Evolutionary conservation across 2,888 invertebrate genomes (phyloP).

Genomic region (Cryptophagus acutangulus): DNA sequence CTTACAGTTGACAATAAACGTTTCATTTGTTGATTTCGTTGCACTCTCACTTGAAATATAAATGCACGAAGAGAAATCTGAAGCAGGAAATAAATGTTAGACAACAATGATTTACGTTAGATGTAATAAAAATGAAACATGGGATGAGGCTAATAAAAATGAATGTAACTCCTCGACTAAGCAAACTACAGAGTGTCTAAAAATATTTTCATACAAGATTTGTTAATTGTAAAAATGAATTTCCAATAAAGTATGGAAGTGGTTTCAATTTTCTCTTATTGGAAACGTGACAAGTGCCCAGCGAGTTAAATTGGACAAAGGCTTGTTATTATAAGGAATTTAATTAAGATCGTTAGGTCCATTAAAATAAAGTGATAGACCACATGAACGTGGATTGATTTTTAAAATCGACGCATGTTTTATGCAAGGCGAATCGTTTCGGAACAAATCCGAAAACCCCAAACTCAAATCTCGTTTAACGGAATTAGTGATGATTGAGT

Average conservation of each 20-base stretch:
- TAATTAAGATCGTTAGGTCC: neutral
- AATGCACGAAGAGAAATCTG: conserved; percentile 10
- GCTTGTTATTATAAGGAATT: too few relatives aligned
- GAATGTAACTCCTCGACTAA: neutral
- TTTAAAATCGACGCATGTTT: conserved; percentile 21
- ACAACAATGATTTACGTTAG: neutral
- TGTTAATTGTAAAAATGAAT: neutral
- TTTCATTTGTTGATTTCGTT: conserved; percentile 14
- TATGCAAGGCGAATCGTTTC: conserved; percentile 27
- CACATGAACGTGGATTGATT: conserved; percentile 6
- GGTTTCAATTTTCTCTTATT: neutral
- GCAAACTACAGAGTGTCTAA: too few relatives aligned
- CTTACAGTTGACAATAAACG: conserved; percentile 17
- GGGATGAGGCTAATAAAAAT: neutral
- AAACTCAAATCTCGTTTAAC: conserved; percentile 28
- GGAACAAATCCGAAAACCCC: conserved; percentile 27
- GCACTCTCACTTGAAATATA: conserved; percentile 8
- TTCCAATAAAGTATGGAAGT: neutral
- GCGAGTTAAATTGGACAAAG: too few relatives aligned
- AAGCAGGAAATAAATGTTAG: conserved; percentile 6
- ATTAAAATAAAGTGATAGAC: conserved; percentile 7
- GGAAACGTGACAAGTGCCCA: too few relatives aligned
- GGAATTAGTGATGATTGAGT: conserved; percentile 32
- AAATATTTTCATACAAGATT: neutral
- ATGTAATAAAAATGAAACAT: neutral